A percentile compares a stretch with the other conserved stretches of the same genome.
These are phyloP conservation scores for Vespertilio murinus DNA, from an alignment of 2,797 vertebrate genomes.

Conservation along the genomic window DNA sequence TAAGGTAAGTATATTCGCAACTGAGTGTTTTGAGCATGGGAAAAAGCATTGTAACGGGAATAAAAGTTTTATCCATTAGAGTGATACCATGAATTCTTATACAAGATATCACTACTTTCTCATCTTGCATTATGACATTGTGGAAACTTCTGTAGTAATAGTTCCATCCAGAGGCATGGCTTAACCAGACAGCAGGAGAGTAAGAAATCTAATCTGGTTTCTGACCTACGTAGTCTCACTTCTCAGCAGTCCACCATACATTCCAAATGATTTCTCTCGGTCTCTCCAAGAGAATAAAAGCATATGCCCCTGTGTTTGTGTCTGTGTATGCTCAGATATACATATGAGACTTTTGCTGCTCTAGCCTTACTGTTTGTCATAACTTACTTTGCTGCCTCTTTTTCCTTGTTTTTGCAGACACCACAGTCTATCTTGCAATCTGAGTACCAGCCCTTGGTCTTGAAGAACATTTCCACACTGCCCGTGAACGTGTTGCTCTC, in stretches of 20 bases:
- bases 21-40: constrained; percentile 12
- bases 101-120: not conserved
- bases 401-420: constrained; percentile 38
- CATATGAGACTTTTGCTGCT: not conserved
- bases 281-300: not conserved
- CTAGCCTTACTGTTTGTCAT: not conserved
- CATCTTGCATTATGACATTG: not conserved
- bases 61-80: constrained; percentile 21
- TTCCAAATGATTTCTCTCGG: constrained; percentile 19
- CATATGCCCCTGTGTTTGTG: not conserved
- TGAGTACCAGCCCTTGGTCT: constrained; percentile 85
- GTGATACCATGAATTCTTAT: not conserved
- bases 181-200: not conserved
- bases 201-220: constrained; percentile 19
- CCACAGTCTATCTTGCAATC: constrained; percentile 80
- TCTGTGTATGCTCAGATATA: not conserved
- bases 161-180: not conserved
- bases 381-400: not conserved
- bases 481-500: constrained; percentile 84
- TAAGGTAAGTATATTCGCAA: not conserved
- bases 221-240: not conserved
- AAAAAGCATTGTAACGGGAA: not conserved
- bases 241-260: not conserved
- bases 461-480: constrained; percentile 89
- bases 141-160: not conserved